A percentile compares a stretch with the other conserved stretches of the same genome.
Conservation (phyloP, 2,113 vertebrate genomes). For the Pelmatolapia mariae region DNA sequence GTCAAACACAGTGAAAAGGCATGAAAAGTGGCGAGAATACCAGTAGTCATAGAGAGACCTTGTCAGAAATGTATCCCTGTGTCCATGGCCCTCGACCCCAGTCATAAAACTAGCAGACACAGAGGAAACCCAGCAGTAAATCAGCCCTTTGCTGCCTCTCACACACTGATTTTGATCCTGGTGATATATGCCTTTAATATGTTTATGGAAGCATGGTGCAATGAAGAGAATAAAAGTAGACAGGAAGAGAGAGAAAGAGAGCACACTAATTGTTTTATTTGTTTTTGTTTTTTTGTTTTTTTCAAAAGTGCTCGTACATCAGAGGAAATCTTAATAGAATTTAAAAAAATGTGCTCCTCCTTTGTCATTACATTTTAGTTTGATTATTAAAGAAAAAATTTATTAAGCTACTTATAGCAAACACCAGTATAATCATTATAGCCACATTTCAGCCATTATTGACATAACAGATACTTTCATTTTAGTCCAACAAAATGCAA, state of each 20-base stretch:
- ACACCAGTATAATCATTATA: not conserved
- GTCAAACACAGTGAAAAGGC: constrained; percentile 19
- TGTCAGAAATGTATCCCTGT: constrained; percentile 57
- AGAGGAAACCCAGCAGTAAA: constrained; percentile 50
- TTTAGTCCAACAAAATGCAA: not conserved
- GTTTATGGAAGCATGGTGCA: constrained; percentile 21
- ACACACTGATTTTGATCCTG: constrained; percentile 53
- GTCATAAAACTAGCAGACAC: constrained; percentile 64
- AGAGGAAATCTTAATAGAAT: not conserved
- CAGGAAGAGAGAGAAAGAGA: not conserved
- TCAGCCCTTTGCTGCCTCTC: constrained; percentile 38
- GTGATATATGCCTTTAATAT: constrained; percentile 63
- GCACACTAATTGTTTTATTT: not conserved
- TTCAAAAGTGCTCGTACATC: not conserved
- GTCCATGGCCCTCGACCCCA: constrained; percentile 55
- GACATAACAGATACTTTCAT: not conserved
- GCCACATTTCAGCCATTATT: not conserved
- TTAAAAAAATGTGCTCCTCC: not conserved
- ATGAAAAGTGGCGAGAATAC: constrained; percentile 32
- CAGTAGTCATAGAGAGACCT: constrained; percentile 48
- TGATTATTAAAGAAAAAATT: not conserved
- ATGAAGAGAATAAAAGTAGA: not conserved
- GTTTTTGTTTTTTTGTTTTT: not conserved
- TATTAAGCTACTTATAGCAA: not conserved
- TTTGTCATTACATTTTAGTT: not conserved